Percentiles rank a stretch among this genome's conserved stretches.
Evolutionary conservation across 2,888 invertebrate species (phyloP).

Genomic region (Globia sparganii): DNA sequence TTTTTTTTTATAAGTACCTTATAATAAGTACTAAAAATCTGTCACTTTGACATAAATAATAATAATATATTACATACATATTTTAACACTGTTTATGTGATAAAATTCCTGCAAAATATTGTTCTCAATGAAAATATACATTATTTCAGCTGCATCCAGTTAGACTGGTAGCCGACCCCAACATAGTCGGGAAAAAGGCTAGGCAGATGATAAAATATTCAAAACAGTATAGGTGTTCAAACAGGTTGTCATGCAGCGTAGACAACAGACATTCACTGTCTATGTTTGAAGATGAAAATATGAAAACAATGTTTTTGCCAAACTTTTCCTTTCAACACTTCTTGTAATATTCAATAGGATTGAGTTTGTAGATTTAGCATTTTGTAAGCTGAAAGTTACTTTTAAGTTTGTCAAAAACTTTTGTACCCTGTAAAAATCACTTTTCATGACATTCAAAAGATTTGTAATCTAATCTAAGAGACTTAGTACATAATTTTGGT

Average conservation of each 20-base stretch:
- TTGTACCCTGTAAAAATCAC: neutral
- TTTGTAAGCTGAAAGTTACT: neutral
- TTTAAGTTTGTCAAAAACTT: neutral
- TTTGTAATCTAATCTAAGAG: constrained; percentile 49
- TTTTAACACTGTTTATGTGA: too few relatives aligned
- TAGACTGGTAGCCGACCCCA: too few relatives aligned
- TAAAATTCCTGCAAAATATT: neutral
- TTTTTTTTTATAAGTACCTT: too few relatives aligned
- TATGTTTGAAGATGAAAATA: constrained; percentile 20
- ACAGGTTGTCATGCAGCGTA: constrained; percentile 34
- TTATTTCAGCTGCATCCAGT: too few relatives aligned
- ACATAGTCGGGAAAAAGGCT: too few relatives aligned
- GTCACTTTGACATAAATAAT: too few relatives aligned
- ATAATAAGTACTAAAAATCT: too few relatives aligned
- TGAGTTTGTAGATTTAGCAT: neutral
- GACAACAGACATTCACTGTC: constrained; percentile 19
- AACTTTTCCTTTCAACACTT: neutral
- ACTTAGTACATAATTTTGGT: constrained; percentile 51
- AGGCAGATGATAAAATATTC: too few relatives aligned
- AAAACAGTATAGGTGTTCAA: constrained; percentile 24
- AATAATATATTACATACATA: too few relatives aligned
- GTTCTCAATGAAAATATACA: neutral
- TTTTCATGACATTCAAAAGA: constrained; percentile 41
- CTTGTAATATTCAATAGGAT: neutral
- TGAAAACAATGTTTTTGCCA: constrained; percentile 21